These are phyloP conservation scores for Thymallus thymallus DNA, from an alignment of 2,113 vertebrate species.

Conservation along the genomic window DNA sequence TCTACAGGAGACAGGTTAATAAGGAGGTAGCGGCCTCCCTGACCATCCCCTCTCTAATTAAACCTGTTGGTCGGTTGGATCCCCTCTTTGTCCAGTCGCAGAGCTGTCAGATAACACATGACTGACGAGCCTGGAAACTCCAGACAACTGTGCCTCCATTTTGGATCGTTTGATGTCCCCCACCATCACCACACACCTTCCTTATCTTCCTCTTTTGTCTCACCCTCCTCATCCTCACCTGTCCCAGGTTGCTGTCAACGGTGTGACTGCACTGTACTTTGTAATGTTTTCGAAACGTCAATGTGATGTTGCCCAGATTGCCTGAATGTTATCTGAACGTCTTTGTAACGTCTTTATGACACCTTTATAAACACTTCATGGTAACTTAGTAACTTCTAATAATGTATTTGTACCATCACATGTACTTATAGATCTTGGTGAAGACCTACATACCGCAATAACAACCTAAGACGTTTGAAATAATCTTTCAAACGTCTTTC, in stretches of 20 bases:
- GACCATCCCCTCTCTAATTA: slow-evolving; percentile 1
- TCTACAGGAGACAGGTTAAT: slow-evolving; percentile 64
- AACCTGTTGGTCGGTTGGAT: background rate
- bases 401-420: no score
- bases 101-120: background rate
- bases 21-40: slow-evolving; percentile 23
- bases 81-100: background rate
- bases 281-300: background rate
- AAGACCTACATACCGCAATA: no score
- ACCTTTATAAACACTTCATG: no score
- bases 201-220: background rate
- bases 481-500: no score
- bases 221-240: background rate
- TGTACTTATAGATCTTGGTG: no score
- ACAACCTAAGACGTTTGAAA: no score
- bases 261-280: background rate
- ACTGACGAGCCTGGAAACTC: background rate
- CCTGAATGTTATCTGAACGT: background rate
- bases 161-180: background rate
- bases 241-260: background rate
- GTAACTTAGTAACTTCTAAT: no score
- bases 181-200: background rate
- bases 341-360: background rate
- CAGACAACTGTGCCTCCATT: background rate
- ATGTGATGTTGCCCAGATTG: background rate